These are phyloP conservation scores for Nysson spinosus DNA, from an alignment of 2,888 invertebrate genomes.

Conservation along the genomic window DNA sequence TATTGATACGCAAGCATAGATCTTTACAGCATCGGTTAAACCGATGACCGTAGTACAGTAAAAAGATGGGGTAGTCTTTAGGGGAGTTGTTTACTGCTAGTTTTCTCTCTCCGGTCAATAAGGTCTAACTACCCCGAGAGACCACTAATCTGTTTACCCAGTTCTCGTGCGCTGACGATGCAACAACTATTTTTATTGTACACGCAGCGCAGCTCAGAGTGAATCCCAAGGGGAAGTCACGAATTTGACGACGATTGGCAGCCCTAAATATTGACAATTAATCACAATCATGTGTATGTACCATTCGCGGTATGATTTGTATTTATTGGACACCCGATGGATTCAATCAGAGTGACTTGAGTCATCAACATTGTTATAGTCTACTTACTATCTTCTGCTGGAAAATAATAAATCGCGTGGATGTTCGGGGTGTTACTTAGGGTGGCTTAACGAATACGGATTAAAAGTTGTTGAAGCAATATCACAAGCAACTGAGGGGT, in stretches of 20 bases:
- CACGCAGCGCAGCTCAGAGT: conserved; percentile 10
- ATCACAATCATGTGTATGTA: too few relatives aligned
- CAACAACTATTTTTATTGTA: conserved; percentile 53
- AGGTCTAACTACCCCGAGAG: conserved; percentile 61
- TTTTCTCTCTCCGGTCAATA: conserved; percentile 65
- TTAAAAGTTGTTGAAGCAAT: conserved; percentile 73
- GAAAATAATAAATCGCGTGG: conserved; percentile 72
- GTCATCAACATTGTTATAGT: background rate
- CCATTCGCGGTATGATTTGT: too few relatives aligned
- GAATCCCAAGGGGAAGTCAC: too few relatives aligned
- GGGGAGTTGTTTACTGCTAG: conserved; percentile 73
- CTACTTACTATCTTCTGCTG: background rate
- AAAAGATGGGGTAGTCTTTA: conserved; percentile 66
- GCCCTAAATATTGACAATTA: too few relatives aligned
- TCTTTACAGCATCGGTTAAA: conserved; percentile 73
- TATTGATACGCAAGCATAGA: conserved; percentile 72
- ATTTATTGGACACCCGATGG: too few relatives aligned
- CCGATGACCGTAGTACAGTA: conserved; percentile 67
- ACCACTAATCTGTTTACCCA: conserved; percentile 55
- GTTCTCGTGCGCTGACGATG: conserved; percentile 68
- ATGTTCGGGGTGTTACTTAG: conserved; percentile 70
- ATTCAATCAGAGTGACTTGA: background rate
- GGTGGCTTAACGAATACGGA: conserved; percentile 76
- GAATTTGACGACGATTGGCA: too few relatives aligned
- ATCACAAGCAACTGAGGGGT: conserved; percentile 1